Percentiles rank a stretch among this genome's conserved stretches.
Conservation (phyloP, 2,888 invertebrate genomes). For the Ormyrus rosae region DNA sequence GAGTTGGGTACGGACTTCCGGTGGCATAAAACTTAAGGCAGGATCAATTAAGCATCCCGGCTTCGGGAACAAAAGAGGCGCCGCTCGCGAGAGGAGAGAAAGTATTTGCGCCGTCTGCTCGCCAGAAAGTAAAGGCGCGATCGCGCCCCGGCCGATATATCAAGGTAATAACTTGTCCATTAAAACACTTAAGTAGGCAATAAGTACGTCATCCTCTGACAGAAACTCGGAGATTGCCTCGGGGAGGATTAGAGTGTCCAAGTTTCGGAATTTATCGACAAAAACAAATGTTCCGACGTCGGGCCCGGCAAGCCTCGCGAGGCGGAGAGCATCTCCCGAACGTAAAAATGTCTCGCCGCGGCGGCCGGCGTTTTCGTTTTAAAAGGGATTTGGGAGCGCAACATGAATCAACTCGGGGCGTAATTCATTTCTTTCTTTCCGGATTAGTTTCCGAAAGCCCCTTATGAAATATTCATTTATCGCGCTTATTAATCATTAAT, state of each 20-base stretch:
- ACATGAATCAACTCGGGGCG: too few relatives aligned
- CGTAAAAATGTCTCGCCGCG: neutral
- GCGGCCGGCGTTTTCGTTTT: too few relatives aligned
- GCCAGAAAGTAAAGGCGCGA: constrained; percentile 39
- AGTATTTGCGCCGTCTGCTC: constrained; percentile 28
- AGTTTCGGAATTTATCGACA: constrained; percentile 52
- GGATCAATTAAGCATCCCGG: constrained; percentile 42
- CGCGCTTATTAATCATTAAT: too few relatives aligned
- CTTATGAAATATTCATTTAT: too few relatives aligned
- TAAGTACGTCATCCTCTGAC: constrained; percentile 65
- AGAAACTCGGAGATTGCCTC: constrained; percentile 33
- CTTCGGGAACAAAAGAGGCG: constrained; percentile 24
- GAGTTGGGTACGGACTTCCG: constrained; percentile 12
- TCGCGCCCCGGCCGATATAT: constrained; percentile 66
- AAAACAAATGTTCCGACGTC: constrained; percentile 34
- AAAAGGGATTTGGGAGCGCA: too few relatives aligned
- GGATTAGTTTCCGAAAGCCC: too few relatives aligned
- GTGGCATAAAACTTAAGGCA: constrained; percentile 40
- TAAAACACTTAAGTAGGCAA: constrained; percentile 74
- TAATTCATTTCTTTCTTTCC: too few relatives aligned
- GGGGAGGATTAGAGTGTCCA: constrained; percentile 43
- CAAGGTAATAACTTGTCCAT: constrained; percentile 75
- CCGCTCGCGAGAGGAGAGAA: neutral
- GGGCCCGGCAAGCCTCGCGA: neutral
- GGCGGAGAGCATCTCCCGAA: neutral